Percentiles rank a stretch among this genome's conserved stretches.
phyloP scores from a whole-genome alignment of 1,140 invertebrate species.

The Lycorma delicatula region DNA sequence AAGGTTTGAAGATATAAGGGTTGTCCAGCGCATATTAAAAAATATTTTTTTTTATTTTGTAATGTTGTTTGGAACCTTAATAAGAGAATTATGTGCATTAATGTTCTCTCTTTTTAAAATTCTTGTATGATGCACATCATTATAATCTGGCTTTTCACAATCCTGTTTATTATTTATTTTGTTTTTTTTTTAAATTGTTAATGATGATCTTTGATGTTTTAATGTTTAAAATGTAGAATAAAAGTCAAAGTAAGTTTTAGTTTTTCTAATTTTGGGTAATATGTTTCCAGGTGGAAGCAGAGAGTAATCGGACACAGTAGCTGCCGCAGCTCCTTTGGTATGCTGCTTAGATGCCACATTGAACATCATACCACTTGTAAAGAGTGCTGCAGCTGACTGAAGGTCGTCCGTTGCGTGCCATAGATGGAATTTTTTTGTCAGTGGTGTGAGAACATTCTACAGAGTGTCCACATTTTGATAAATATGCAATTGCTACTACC shows the following conservation, averaged over 20 bases:
- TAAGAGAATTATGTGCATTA: no score
- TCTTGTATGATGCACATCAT: no score
- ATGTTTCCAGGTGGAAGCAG: neutral
- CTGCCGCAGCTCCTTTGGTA: neutral
- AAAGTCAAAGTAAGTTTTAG: neutral
- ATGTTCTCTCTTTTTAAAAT: no score
- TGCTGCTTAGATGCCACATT: neutral
- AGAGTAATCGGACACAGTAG: neutral
- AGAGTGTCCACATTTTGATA: neutral
- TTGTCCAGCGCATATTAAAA: no score
- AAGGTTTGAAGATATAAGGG: no score
- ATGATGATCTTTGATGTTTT: neutral
- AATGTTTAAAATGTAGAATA: neutral
- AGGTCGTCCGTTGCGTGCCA: no score
- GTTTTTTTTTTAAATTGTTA: neutral
- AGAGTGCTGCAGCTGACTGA: neutral
- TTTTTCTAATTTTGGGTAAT: neutral
- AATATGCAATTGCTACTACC: no score
- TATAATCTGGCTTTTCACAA: neutral
- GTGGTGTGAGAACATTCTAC: neutral
- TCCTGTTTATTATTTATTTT: neutral
- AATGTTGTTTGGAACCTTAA: no score
- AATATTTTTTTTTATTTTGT: no score
- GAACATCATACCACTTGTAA: neutral
- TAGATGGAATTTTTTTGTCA: neutral